Conservation (phyloP, 2,888 invertebrate genomes). For the Diplazon laetatorius region DNA sequence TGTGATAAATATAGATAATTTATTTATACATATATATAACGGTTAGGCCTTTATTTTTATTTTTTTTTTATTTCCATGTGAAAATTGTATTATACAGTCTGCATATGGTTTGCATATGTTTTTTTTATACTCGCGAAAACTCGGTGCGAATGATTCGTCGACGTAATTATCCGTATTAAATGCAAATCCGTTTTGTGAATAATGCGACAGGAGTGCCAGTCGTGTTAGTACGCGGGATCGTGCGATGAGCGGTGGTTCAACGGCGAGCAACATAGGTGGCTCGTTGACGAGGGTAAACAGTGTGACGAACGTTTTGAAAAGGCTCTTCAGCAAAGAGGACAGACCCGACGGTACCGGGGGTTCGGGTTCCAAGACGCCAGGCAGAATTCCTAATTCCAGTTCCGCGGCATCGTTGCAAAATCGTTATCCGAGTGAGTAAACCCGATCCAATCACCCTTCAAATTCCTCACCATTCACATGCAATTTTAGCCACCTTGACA, state of each 20-base stretch:
- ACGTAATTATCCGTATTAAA: too few relatives aligned
- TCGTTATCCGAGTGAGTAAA: slow-evolving; percentile 81
- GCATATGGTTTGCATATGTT: too few relatives aligned
- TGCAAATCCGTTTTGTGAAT: too few relatives aligned
- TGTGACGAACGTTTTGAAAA: slow-evolving; percentile 90
- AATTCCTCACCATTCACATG: too few relatives aligned
- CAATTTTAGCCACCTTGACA: too few relatives aligned
- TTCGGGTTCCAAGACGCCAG: slow-evolving; percentile 83
- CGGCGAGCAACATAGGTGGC: slow-evolving; percentile 81
- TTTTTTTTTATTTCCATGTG: too few relatives aligned
- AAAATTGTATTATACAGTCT: too few relatives aligned
- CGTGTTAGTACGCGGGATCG: slow-evolving; percentile 79
- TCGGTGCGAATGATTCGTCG: too few relatives aligned
- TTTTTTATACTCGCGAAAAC: too few relatives aligned
- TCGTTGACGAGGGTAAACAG: slow-evolving; percentile 89
- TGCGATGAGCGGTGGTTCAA: slow-evolving; percentile 77
- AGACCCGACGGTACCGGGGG: slow-evolving; percentile 81
- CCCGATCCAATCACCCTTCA: slow-evolving; percentile 81
- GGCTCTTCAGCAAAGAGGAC: slow-evolving; percentile 91
- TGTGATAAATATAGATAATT: too few relatives aligned
- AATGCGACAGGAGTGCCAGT: slow-evolving; percentile 77
- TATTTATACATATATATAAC: too few relatives aligned
- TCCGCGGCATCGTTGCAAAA: slow-evolving; percentile 77
- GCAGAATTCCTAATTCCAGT: slow-evolving; percentile 80
- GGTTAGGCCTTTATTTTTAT: too few relatives aligned